These are phyloP conservation scores for Orientallactaga sibirica DNA, from an alignment of 2,797 vertebrate species.

Conservation along the genomic window DNA sequence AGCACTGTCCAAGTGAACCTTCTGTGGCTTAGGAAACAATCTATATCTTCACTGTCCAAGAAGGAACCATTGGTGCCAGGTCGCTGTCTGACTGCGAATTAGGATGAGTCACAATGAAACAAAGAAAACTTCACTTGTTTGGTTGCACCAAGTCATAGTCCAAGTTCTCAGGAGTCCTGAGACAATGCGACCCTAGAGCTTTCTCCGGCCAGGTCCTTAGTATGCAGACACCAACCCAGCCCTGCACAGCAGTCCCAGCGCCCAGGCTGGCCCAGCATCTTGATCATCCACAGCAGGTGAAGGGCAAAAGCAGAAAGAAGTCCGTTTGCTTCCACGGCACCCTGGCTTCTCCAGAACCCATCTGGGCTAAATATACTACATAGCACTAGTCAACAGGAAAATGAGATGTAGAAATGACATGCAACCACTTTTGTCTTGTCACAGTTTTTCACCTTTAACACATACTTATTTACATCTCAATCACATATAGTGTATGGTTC, in stretches of 20 bases:
- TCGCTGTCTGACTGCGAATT: not conserved
- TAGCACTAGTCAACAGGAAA: not conserved
- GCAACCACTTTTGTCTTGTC: not conserved
- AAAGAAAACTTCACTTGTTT: not conserved
- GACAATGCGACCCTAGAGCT: not conserved
- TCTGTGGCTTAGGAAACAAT: not conserved
- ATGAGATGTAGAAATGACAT: not conserved
- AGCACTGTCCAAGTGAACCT: not conserved
- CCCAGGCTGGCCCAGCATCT: not conserved
- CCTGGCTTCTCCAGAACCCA: not conserved
- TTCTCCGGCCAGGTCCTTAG: not conserved
- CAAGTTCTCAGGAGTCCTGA: not conserved
- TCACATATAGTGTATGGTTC: not conserved
- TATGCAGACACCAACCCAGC: not conserved
- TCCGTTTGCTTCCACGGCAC: not conserved
- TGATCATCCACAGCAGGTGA: not conserved
- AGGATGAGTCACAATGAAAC: conserved; percentile 8
- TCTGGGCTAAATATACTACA: not conserved
- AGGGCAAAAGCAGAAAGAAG: not conserved
- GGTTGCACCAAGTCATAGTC: not conserved
- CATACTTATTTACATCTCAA: not conserved
- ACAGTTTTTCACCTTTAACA: conserved; percentile 24
- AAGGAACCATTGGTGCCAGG: not conserved
- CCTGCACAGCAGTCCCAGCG: not conserved
- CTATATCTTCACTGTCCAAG: not conserved